Percentiles rank a stretch among this genome's conserved stretches.
Evolutionary conservation across 2,888 invertebrate species (phyloP).

Genomic region (Ischnus inquisitorius): DNA sequence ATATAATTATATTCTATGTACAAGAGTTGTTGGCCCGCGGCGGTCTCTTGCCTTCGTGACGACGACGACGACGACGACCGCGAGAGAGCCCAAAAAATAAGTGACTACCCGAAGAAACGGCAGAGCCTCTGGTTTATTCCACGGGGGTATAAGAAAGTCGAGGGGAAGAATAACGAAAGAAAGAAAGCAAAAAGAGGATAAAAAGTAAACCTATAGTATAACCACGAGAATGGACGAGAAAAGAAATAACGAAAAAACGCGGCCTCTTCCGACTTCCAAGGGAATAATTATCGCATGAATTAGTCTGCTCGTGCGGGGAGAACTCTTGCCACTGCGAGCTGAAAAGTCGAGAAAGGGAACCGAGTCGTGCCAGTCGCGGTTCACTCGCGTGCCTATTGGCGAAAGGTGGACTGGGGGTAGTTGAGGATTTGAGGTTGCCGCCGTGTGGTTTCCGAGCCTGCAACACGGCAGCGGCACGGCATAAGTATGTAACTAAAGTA

Average conservation of each 20-base stretch:
- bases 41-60: constrained; percentile 60
- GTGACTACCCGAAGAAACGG: constrained; percentile 54
- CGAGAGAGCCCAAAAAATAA: constrained; percentile 47
- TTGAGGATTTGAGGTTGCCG: constrained; percentile 57
- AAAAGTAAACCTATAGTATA: constrained; percentile 51
- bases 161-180: constrained; percentile 39
- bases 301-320: constrained; percentile 60
- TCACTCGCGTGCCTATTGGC: constrained; percentile 67
- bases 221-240: constrained; percentile 43
- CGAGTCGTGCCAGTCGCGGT: constrained; percentile 69
- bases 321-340: constrained; percentile 58
- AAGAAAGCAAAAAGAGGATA: constrained; percentile 42
- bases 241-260: constrained; percentile 64
- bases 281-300: constrained; percentile 69
- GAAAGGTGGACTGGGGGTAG: constrained; percentile 43
- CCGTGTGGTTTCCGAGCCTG: constrained; percentile 43
- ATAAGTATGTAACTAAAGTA: constrained; percentile 51
- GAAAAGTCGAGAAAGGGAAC: constrained; percentile 51
- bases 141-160: constrained; percentile 32
- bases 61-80: constrained; percentile 46
- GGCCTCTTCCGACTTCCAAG: constrained; percentile 36
- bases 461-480: constrained; percentile 29
- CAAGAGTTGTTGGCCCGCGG: constrained; percentile 42
- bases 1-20: constrained; percentile 61
- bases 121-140: not conserved